Evolutionary conservation across 2,113 vertebrate species (phyloP).

Genomic region (Dasyornis broadbenti): DNA sequence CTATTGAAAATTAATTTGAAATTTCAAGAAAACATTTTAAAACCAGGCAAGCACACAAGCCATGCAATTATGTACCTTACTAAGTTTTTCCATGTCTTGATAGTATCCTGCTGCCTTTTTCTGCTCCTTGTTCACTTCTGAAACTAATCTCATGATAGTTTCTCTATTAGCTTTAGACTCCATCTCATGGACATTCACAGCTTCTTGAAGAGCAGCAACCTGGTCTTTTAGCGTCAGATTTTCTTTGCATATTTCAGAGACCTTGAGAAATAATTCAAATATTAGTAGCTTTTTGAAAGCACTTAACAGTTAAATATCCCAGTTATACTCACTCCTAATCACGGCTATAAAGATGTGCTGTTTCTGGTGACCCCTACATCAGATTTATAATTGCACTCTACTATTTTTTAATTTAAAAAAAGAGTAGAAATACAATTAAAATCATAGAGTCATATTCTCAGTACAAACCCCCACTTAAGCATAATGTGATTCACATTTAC

Average conservation of each 20-base stretch:
- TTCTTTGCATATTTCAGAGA: constrained; percentile 71
- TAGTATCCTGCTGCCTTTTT: constrained; percentile 59
- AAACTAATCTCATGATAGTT: constrained; percentile 81
- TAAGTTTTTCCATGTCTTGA: constrained; percentile 71
- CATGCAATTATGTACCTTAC: constrained; percentile 68
- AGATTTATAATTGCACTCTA: not conserved
- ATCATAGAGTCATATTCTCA: not conserved
- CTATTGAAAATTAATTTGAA: not conserved
- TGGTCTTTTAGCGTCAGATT: constrained; percentile 68
- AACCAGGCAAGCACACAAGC: not conserved
- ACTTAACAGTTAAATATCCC: not conserved
- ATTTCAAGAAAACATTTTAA: not conserved
- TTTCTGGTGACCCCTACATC: not conserved
- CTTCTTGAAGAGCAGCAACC: constrained; percentile 76
- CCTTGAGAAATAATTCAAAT: constrained; percentile 56
- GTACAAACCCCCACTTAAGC: not conserved
- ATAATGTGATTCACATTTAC: not conserved
- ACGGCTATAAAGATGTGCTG: not conserved
- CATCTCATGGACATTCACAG: constrained; percentile 76
- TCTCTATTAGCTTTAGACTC: constrained; percentile 86
- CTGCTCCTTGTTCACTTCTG: constrained; percentile 79
- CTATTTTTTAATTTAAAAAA: not conserved
- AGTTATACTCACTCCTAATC: not conserved
- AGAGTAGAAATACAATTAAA: not conserved
- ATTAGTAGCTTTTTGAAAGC: not conserved